Conservation (phyloP, 2,113 vertebrate genomes). For the Melanotaenia duboulayi region DNA sequence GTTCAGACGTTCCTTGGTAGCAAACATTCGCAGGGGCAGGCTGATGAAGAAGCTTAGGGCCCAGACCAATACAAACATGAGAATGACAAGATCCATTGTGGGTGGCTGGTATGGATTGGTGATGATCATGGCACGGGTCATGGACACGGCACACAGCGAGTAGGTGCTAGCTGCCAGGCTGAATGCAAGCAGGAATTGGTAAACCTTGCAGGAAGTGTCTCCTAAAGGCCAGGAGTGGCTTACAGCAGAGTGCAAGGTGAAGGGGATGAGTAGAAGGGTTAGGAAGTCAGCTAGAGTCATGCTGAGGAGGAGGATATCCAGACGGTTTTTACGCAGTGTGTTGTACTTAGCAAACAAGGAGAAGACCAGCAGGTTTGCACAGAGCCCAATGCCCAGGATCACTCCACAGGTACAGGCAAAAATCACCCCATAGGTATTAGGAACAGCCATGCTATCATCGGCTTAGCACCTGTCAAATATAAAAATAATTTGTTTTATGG, state of each 20-base stretch:
- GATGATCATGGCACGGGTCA: constrained; percentile 77
- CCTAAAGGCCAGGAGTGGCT: constrained; percentile 79
- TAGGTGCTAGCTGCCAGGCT: constrained; percentile 83
- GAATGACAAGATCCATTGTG: constrained; percentile 66
- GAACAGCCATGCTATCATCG: constrained; percentile 52
- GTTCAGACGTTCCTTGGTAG: constrained; percentile 67
- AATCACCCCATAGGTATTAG: constrained; percentile 76
- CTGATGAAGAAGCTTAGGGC: constrained; percentile 81
- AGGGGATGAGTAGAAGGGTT: constrained; percentile 80
- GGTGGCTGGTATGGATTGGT: constrained; percentile 78
- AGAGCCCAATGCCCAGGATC: constrained; percentile 80
- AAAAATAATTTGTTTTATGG: neutral
- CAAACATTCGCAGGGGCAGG: constrained; percentile 74
- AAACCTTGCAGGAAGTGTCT: constrained; percentile 81
- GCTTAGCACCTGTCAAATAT: constrained; percentile 42
- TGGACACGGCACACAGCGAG: constrained; percentile 83
- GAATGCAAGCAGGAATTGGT: constrained; percentile 83
- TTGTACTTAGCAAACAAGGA: constrained; percentile 82
- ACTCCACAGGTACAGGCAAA: constrained; percentile 80
- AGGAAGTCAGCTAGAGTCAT: constrained; percentile 83
- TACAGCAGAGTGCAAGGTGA: constrained; percentile 78
- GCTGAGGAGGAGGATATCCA: constrained; percentile 82
- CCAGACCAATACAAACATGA: constrained; percentile 80
- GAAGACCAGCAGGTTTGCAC: constrained; percentile 83
- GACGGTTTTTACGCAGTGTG: constrained; percentile 78